These are phyloP conservation scores for Thripadectes ignobilis DNA, from an alignment of 2,797 vertebrate species.

Conservation along the genomic window DNA sequence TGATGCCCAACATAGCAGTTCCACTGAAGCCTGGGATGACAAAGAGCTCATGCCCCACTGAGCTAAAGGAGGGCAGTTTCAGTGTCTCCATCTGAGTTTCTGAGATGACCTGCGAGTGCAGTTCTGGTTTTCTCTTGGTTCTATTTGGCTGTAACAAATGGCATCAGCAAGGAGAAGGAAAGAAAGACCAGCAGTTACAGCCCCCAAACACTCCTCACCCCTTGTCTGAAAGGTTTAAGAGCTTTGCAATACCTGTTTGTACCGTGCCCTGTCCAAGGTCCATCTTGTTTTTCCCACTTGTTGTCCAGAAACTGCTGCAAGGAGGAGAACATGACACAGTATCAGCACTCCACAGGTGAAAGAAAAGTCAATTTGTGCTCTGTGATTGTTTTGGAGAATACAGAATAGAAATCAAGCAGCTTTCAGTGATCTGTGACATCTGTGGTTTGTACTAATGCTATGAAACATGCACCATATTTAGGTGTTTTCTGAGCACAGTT, in stretches of 20 bases:
- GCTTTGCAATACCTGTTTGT: neutral
- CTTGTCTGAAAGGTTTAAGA: neutral
- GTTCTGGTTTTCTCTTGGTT: neutral
- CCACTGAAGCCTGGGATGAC: neutral
- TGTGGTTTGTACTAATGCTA: neutral
- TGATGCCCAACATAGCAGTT: neutral
- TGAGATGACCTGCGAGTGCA: neutral
- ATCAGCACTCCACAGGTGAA: neutral
- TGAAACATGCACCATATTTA: neutral
- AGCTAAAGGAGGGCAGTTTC: neutral
- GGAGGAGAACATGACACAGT: neutral
- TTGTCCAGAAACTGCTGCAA: neutral
- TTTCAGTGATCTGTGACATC: neutral
- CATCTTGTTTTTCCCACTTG: neutral
- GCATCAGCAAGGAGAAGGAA: neutral
- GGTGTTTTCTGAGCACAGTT: neutral
- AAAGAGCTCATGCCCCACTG: neutral
- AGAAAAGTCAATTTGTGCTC: neutral
- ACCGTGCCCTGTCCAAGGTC: neutral
- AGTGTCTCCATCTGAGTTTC: neutral
- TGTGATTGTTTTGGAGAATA: neutral
- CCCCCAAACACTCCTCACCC: neutral
- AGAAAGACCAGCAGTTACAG: neutral
- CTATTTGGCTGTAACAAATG: neutral
- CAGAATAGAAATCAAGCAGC: neutral